A percentile compares a stretch with the other conserved stretches of the same genome.
Conservation (phyloP, 2,888 invertebrate genomes). For the Lasioglossum oenotherae region DNA sequence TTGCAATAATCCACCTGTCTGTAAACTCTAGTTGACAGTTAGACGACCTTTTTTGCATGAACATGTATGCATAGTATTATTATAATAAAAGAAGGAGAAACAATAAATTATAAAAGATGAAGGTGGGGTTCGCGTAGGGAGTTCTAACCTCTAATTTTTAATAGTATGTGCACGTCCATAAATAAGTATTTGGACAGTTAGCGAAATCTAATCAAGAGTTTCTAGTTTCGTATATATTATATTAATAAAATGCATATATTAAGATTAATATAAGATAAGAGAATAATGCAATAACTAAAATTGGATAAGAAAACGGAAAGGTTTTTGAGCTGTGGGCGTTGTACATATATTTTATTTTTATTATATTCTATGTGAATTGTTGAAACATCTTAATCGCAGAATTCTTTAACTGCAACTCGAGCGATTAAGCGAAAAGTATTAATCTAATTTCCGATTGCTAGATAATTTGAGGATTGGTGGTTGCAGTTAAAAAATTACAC, state of each 20-base stretch:
- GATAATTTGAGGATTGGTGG: background rate
- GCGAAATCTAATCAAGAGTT: background rate
- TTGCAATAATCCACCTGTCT: background rate
- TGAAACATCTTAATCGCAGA: background rate
- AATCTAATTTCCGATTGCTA: background rate
- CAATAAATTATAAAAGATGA: background rate
- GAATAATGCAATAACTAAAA: background rate
- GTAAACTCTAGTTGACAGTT: background rate
- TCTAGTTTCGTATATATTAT: background rate
- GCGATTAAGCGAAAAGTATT: background rate
- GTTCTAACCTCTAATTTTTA: background rate
- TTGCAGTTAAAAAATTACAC: background rate
- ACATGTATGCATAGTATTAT: background rate
- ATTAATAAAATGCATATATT: background rate
- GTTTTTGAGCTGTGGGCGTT: background rate
- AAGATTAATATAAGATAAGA: background rate
- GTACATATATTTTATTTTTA: background rate
- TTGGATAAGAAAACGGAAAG: background rate
- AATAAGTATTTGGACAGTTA: background rate
- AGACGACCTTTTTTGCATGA: background rate
- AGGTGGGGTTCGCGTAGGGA: background rate
- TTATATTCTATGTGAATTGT: background rate
- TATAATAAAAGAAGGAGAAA: background rate
- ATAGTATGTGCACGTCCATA: background rate
- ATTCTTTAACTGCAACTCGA: conserved; percentile 6